phyloP scores from a whole-genome alignment of 2,797 vertebrate genomes.

The Xiphorhynchus erythropygius region DNA sequence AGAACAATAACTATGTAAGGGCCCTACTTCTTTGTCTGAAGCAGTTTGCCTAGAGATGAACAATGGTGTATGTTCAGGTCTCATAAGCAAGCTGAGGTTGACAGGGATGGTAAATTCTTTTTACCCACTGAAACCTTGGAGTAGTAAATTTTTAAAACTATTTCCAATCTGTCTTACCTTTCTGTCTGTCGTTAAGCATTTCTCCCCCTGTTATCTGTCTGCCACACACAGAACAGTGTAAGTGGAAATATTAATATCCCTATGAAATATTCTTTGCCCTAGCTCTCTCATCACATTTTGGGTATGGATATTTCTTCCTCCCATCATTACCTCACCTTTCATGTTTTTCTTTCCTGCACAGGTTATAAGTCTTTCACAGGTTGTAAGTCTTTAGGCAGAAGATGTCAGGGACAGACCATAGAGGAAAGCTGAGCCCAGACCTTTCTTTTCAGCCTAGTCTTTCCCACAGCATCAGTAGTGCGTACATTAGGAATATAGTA shows the following conservation, averaged over 20 bases:
- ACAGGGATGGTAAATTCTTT: slow-evolving; percentile 41
- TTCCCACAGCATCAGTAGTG: not conserved
- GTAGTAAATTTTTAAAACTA: slow-evolving; percentile 53
- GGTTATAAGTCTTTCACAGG: not conserved
- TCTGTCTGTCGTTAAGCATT: not conserved
- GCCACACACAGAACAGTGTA: not conserved
- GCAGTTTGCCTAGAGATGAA: slow-evolving; percentile 25
- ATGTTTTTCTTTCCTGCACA: not conserved
- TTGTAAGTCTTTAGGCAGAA: not conserved
- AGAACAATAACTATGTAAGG: slow-evolving; percentile 55
- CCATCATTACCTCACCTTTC: not conserved
- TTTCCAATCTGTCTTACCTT: slow-evolving; percentile 47
- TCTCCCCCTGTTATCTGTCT: not conserved
- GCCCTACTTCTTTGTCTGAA: slow-evolving; percentile 33
- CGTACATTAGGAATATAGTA: not conserved
- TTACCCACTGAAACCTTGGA: not conserved
- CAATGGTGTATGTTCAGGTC: not conserved
- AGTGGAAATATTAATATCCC: slow-evolving; percentile 24
- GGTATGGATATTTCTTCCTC: not conserved
- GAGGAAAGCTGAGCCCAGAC: not conserved
- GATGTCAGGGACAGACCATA: not conserved
- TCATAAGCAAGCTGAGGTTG: slow-evolving; percentile 49
- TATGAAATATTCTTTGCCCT: slow-evolving; percentile 9
- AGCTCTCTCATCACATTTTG: not conserved
- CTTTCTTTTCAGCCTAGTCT: not conserved